Conservation (phyloP, 2,888 invertebrate species). For the Rhagium mordax region DNA sequence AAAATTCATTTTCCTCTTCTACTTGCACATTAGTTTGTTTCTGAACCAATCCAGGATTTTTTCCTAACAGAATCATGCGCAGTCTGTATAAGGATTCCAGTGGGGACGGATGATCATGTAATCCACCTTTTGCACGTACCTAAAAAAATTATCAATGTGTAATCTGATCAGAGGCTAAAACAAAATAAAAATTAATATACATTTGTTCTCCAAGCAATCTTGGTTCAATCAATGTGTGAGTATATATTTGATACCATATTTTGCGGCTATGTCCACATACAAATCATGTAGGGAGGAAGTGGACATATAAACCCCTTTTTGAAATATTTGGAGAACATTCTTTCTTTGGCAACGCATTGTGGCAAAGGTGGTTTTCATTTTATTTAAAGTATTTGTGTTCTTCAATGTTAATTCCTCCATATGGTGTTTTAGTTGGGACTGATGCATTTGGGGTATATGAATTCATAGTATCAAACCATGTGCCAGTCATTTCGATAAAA, state of each 20-base stretch:
- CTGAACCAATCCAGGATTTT: no score
- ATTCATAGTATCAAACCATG: conserved; percentile 56
- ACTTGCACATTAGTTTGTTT: no score
- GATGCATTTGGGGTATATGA: conserved; percentile 31
- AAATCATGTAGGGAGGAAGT: conserved; percentile 6
- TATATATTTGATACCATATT: conserved; percentile 6
- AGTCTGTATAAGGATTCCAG: neutral
- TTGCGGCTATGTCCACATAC: neutral
- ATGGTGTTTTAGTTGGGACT: conserved; percentile 43
- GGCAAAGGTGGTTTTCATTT: conserved; percentile 38
- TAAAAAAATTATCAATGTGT: conserved; percentile 6
- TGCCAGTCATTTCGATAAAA: conserved; percentile 43
- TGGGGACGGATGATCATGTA: neutral
- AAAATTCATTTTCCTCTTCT: neutral
- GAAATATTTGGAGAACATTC: conserved; percentile 2
- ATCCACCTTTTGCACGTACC: conserved; percentile 12
- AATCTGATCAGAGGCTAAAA: conserved; percentile 11
- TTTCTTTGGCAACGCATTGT: conserved; percentile 13
- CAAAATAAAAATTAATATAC: conserved; percentile 6
- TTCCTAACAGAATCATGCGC: neutral
- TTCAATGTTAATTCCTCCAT: conserved; percentile 40
- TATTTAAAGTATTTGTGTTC: conserved; percentile 45
- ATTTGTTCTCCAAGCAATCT: conserved; percentile 3
- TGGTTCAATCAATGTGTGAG: no score
- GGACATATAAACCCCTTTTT: conserved; percentile 9